Evolutionary conservation across 2,113 vertebrate species (phyloP).

Genomic region (Vulpes lagopus): DNA sequence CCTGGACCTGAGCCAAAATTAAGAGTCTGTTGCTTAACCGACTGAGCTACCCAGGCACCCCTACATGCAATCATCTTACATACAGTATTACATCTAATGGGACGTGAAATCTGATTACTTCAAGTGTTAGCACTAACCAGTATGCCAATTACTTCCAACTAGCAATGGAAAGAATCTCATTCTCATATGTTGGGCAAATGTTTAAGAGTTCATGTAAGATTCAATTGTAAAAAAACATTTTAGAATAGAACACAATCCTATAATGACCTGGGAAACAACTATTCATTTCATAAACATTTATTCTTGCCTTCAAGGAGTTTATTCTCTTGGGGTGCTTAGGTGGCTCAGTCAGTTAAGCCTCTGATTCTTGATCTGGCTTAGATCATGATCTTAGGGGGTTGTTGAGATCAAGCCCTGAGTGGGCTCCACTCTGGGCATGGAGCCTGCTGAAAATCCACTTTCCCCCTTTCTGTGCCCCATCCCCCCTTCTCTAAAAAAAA

Average conservation of each 20-base stretch:
- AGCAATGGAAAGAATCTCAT: neutral
- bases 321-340: neutral
- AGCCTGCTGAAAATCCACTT: neutral
- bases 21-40: neutral
- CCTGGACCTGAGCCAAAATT: neutral
- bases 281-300: neutral
- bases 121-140: neutral
- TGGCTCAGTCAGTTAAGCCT: neutral
- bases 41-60: neutral
- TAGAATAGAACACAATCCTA: neutral
- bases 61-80: slow-evolving; percentile 11
- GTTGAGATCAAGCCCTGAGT: neutral
- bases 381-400: neutral
- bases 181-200: neutral
- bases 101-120: slow-evolving; percentile 26
- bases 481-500: neutral
- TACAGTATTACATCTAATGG: neutral
- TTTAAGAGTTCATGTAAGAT: neutral
- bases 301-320: neutral
- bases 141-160: neutral
- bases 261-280: neutral
- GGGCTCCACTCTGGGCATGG: neutral
- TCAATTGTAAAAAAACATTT: slow-evolving; percentile 44
- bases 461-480: neutral
- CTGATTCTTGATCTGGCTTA: neutral